Evolutionary conservation across 2,113 vertebrate species (phyloP), one percentile per base, ranked within the genome.

Genomic region (Chloroceryle aenea): DNA sequence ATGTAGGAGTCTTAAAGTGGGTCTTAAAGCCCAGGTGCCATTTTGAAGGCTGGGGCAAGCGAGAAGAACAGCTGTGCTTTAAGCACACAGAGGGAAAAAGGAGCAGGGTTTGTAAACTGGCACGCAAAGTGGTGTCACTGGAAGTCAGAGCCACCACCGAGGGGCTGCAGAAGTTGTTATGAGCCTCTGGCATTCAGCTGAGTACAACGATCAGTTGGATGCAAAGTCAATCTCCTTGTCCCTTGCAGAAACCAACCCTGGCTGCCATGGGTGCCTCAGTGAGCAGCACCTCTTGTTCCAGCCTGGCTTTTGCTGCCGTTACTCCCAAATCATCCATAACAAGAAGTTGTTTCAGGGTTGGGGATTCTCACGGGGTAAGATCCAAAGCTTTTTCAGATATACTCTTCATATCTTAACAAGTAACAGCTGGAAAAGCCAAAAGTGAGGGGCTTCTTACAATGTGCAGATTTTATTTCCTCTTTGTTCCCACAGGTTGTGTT

Each of bases 181-280:
- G 47, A 43, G 69, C 32, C 71, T 82, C 55, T 76, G 63, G 71
- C 40, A 25, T 62, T 77, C 40, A 52, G 74, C 90, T 67, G 25
- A 53, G 52, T 32, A 47, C 32, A 81, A 56, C 0, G 1, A 55
- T 62, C 2, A 0, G 18, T 1, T 3, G 1, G 38, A 79, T 40
- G 25, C 6, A 19, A 82, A 79, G 56, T 52, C 47, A 38, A 3
- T 36, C 22, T 85, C 43, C 34, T 85, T 1, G 0, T 23, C 29
- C 55, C 43, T 59, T 71, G 45, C 32, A 93, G 87, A 86, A 85
- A 74, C 15, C 47, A 25, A 7, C 23, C 34, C 55, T 69, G 42
- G n/a, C 42, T 88, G 3, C 23, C 53, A 2, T 4, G 20, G 30
- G 18, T 36, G 42, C 67, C 55, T 61, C 52, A 20, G 7, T 42